A percentile compares a stretch with the other conserved stretches of the same genome.
phyloP scores from a whole-genome alignment of 1,140 invertebrate species.

The Octopus bimaculoides region DNA sequence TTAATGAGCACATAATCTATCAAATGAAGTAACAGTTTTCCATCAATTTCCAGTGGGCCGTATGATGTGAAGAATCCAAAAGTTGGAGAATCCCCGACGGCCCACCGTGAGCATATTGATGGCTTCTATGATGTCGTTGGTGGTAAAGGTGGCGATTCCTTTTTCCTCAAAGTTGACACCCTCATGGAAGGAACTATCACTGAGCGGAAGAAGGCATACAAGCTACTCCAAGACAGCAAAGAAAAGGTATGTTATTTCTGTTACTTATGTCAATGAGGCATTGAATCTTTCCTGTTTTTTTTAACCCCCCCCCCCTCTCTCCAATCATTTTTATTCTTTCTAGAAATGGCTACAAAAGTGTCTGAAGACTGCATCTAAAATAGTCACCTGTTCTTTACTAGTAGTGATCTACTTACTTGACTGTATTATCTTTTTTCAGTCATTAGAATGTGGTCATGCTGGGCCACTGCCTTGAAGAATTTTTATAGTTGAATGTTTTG shows the following conservation, averaged over 20 bases:
- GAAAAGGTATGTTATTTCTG: conserved; percentile 6
- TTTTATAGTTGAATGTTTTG: too few relatives aligned
- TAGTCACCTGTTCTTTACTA: too few relatives aligned
- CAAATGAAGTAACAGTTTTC: too few relatives aligned
- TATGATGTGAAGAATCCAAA: not conserved
- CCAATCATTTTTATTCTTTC: not conserved
- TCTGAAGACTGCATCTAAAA: too few relatives aligned
- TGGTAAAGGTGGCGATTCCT: not conserved
- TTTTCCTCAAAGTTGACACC: not conserved
- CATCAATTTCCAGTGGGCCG: too few relatives aligned
- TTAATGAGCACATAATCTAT: too few relatives aligned
- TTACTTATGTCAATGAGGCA: not conserved
- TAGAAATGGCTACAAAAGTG: too few relatives aligned
- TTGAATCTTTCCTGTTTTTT: not conserved
- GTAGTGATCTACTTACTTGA: too few relatives aligned
- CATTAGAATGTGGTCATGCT: too few relatives aligned
- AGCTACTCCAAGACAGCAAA: not conserved
- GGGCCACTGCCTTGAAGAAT: too few relatives aligned
- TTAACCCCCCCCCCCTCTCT: not conserved
- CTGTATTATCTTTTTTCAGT: too few relatives aligned
- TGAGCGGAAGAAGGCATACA: not conserved
- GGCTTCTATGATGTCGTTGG: not conserved
- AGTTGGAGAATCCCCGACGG: not conserved
- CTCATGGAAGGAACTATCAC: not conserved
- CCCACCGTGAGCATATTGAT: not conserved